Conservation (phyloP, 2,888 invertebrate species). For the Nysson spinosus region DNA sequence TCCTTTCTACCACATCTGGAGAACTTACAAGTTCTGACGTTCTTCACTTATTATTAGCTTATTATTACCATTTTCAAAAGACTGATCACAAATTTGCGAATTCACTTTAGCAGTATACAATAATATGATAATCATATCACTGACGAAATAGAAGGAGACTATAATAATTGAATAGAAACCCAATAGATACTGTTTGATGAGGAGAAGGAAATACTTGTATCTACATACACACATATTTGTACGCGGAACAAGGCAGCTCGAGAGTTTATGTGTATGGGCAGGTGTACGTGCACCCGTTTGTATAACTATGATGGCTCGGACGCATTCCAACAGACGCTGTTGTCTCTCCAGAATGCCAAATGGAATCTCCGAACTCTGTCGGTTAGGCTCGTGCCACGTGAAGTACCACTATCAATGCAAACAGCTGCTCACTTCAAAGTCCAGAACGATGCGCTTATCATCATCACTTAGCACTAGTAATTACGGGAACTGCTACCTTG, state of each 20-base stretch:
- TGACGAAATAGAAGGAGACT: too few relatives aligned
- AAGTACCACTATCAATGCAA: conserved; percentile 60
- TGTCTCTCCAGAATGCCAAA: conserved; percentile 69
- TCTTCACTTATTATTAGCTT: too few relatives aligned
- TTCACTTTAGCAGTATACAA: too few relatives aligned
- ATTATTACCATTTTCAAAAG: too few relatives aligned
- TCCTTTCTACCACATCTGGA: too few relatives aligned
- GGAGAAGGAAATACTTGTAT: too few relatives aligned
- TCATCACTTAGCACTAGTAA: conserved; percentile 45
- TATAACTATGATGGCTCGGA: conserved; percentile 46
- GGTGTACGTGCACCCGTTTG: conserved; percentile 44
- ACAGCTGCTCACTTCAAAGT: conserved; percentile 48
- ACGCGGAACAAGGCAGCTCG: background rate
- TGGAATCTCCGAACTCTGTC: conserved; percentile 68
- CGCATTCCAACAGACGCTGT: conserved; percentile 60
- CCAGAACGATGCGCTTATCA: conserved; percentile 48
- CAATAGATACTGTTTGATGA: too few relatives aligned
- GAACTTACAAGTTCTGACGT: too few relatives aligned
- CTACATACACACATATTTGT: background rate
- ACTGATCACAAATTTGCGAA: too few relatives aligned
- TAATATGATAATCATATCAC: too few relatives aligned
- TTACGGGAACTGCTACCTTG: too few relatives aligned
- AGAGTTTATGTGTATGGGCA: conserved; percentile 25
- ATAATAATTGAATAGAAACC: too few relatives aligned
- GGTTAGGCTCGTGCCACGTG: conserved; percentile 60